A percentile compares a stretch with the other conserved stretches of the same genome.
phyloP scores from a whole-genome alignment of 2,888 invertebrate genomes.

The Leptinotarsa haldemani region DNA sequence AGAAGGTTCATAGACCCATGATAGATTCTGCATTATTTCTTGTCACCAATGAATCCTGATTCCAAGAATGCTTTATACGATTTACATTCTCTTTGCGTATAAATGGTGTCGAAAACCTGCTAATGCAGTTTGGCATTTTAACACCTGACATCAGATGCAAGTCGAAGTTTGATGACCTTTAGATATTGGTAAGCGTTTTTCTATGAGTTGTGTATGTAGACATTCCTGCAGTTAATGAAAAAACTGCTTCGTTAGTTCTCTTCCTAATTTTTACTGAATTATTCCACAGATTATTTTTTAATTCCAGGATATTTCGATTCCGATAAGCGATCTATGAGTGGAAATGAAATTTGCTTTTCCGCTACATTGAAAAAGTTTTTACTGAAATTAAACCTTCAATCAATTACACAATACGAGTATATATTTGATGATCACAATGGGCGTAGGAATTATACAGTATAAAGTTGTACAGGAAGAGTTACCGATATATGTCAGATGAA shows the following conservation, averaged over 20 bases:
- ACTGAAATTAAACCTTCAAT: too few relatives aligned
- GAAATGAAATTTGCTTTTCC: too few relatives aligned
- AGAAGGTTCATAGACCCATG: slow-evolving; percentile 24
- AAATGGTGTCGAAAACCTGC: slow-evolving; percentile 26
- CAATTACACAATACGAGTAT: too few relatives aligned
- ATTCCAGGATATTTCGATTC: not conserved
- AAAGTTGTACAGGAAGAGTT: too few relatives aligned
- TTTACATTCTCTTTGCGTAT: slow-evolving; percentile 24
- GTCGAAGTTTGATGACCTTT: slow-evolving; percentile 3
- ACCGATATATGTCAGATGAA: too few relatives aligned
- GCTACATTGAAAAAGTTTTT: too few relatives aligned
- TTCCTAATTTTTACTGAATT: not conserved
- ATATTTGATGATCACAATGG: too few relatives aligned
- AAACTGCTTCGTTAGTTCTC: not conserved
- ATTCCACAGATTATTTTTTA: not conserved
- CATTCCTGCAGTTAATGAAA: not conserved
- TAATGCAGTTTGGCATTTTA: slow-evolving; percentile 30
- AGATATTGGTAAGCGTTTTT: slow-evolving; percentile 18
- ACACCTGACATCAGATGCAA: slow-evolving; percentile 33
- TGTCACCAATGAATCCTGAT: slow-evolving; percentile 29
- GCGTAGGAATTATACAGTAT: too few relatives aligned
- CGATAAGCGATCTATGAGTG: too few relatives aligned
- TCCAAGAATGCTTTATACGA: slow-evolving; percentile 30
- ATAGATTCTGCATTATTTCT: slow-evolving; percentile 39
- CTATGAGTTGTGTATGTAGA: not conserved